These are phyloP conservation scores for Psilanteris sp. DNA, from an alignment of 1,140 invertebrate species.

Conservation along the genomic window DNA sequence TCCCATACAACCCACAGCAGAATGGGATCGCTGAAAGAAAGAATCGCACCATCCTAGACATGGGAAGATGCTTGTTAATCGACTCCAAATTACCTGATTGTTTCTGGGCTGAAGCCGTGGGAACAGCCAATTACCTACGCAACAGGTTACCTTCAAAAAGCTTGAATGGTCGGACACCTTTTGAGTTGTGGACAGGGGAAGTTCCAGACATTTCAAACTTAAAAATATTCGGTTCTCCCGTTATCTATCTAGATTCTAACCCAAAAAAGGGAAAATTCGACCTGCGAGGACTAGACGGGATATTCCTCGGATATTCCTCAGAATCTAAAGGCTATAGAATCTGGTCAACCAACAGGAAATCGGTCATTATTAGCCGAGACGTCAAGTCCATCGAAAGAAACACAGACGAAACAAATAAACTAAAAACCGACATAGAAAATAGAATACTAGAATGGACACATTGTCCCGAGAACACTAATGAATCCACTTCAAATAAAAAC, in stretches of 20 bases:
- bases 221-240: conserved; percentile 46
- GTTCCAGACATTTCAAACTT: conserved; percentile 68
- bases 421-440: too few relatives aligned
- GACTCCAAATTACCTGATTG: conserved; percentile 37
- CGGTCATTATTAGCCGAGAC: too few relatives aligned
- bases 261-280: conserved; percentile 29
- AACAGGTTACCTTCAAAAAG: conserved; percentile 58
- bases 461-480: too few relatives aligned
- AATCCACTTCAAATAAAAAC: too few relatives aligned
- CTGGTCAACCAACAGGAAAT: too few relatives aligned
- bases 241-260: conserved; percentile 13
- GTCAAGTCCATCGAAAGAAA: too few relatives aligned
- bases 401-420: too few relatives aligned
- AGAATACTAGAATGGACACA: too few relatives aligned
- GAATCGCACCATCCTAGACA: conserved; percentile 68
- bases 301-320: too few relatives aligned
- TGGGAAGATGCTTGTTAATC: conserved; percentile 29
- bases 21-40: conserved; percentile 65
- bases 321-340: too few relatives aligned
- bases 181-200: conserved; percentile 65
- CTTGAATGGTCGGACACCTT: conserved; percentile 50
- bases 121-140: conserved; percentile 55
- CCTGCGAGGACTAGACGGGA: conserved; percentile 2
- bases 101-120: conserved; percentile 62
- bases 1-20: conserved; percentile 47